These are phyloP conservation scores for Polydrusus cervinus DNA, from an alignment of 2,888 invertebrate species.

Conservation along the genomic window DNA sequence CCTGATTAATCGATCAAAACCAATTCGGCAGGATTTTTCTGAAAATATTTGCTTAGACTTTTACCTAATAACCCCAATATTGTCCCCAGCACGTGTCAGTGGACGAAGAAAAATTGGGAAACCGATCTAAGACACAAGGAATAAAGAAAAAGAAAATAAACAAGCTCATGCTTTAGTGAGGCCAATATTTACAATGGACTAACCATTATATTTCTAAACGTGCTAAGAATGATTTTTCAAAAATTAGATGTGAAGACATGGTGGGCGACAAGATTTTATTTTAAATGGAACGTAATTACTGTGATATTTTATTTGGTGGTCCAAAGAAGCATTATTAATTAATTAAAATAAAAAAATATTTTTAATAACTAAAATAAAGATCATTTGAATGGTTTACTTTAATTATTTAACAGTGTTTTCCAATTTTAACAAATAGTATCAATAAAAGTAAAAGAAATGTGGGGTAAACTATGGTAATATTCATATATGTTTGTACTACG, in stretches of 20 bases:
- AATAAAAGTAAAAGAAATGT: too few relatives aligned
- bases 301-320: too few relatives aligned
- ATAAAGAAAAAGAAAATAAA: constrained; percentile 42
- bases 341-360: too few relatives aligned
- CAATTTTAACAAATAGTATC: too few relatives aligned
- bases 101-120: constrained; percentile 46
- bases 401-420: too few relatives aligned
- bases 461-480: too few relatives aligned
- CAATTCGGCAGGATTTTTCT: constrained; percentile 34
- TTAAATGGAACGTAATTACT: neutral
- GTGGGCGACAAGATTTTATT: constrained; percentile 20
- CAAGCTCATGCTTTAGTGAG: constrained; percentile 34
- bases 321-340: too few relatives aligned
- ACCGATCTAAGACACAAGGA: constrained; percentile 45
- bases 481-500: too few relatives aligned
- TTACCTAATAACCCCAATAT: constrained; percentile 54
- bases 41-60: constrained; percentile 49
- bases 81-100: constrained; percentile 49
- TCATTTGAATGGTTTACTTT: too few relatives aligned
- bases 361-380: too few relatives aligned
- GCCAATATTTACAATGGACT: constrained; percentile 69
- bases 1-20: constrained; percentile 25
- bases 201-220: constrained; percentile 66
- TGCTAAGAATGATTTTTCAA: constrained; percentile 61
- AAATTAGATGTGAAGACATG: constrained; percentile 24